These are phyloP conservation scores for Cyprinodon variegatus DNA, from an alignment of 2,113 vertebrate genomes.

Conservation along the genomic window DNA sequence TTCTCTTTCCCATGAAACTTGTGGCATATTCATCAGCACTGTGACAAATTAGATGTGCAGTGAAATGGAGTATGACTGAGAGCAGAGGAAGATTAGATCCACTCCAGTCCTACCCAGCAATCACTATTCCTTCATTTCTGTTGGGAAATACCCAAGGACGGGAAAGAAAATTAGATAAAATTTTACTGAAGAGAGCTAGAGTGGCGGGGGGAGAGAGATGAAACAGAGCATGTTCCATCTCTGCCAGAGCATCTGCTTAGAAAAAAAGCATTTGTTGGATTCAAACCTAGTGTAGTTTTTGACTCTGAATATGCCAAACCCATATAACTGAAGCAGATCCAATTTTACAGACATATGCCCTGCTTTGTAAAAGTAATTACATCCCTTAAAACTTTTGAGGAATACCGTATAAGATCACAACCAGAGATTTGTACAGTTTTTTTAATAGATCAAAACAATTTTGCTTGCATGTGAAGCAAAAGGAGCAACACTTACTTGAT, in stretches of 20 bases:
- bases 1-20: conserved; percentile 76
- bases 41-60: conserved; percentile 81
- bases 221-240: conserved; percentile 51
- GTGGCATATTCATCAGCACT: conserved; percentile 77
- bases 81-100: conserved; percentile 76
- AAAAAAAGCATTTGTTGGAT: conserved; percentile 44
- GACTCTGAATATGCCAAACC: conserved; percentile 21
- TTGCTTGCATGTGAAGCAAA: not conserved
- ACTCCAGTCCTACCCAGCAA: conserved; percentile 76
- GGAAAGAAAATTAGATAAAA: conserved; percentile 73
- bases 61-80: conserved; percentile 77
- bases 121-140: conserved; percentile 77
- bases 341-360: not conserved
- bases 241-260: conserved; percentile 43
- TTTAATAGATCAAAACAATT: not conserved
- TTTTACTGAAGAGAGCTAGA: conserved; percentile 65
- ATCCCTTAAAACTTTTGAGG: not conserved
- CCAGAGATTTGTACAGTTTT: not conserved
- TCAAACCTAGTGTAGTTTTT: conserved; percentile 29
- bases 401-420: not conserved
- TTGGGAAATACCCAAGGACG: conserved; percentile 76
- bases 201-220: conserved; percentile 60
- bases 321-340: conserved; percentile 10
- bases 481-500: not conserved
- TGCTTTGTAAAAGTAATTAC: not conserved